These are phyloP conservation scores for Drosophila putrida DNA, from an alignment of 2,888 invertebrate genomes.

Conservation along the genomic window DNA sequence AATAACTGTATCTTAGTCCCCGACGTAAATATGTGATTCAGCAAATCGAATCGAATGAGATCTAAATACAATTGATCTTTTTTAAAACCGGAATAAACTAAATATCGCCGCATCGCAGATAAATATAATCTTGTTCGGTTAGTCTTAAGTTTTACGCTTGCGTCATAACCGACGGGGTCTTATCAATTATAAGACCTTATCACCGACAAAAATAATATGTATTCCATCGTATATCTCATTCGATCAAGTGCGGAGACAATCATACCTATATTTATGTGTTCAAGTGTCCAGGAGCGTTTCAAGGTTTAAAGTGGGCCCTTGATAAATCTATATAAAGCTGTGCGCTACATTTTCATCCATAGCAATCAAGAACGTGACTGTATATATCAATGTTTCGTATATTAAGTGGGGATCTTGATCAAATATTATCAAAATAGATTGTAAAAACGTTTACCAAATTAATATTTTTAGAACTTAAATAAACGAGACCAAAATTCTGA, in stretches of 20 bases:
- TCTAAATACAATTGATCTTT: constrained; percentile 6
- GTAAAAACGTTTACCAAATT: not conserved
- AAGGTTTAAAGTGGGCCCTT: constrained; percentile 18
- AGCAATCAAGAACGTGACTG: constrained; percentile 10
- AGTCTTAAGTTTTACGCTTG: constrained; percentile 28
- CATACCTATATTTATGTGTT: constrained; percentile 3
- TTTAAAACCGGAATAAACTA: constrained; percentile 36
- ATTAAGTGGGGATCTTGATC: constrained; percentile 1
- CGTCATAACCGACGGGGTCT: constrained; percentile 44
- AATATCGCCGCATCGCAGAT: constrained; percentile 14
- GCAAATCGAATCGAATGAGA: constrained; percentile 7
- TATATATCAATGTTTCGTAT: constrained; percentile 5
- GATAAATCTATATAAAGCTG: constrained; percentile 5
- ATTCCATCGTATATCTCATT: constrained; percentile 38
- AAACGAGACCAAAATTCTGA: not conserved
- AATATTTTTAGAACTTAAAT: not conserved
- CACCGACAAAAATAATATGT: constrained; percentile 23
- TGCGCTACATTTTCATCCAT: not conserved
- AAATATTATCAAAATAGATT: constrained; percentile 5
- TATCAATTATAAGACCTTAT: constrained; percentile 32
- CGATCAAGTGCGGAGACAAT: constrained; percentile 34
- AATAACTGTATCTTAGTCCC: constrained; percentile 10
- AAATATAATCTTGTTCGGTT: constrained; percentile 33
- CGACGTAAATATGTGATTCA: constrained; percentile 17
- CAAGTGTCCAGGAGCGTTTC: constrained; percentile 18